phyloP scores from a whole-genome alignment of 2,888 invertebrate genomes.

The Netelia virgata region DNA sequence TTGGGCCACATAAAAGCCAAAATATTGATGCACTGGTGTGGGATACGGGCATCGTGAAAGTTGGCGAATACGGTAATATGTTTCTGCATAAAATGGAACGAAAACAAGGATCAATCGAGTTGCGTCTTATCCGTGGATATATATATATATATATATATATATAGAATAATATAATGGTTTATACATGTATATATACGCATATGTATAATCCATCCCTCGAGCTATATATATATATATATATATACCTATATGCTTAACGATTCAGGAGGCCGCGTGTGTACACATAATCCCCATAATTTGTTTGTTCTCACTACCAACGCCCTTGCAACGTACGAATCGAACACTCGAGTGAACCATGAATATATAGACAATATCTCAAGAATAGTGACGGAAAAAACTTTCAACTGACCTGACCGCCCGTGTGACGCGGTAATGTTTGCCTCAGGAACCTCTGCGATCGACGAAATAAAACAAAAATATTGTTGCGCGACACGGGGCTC shows the following conservation, averaged over 20 bases:
- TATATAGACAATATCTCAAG: neutral
- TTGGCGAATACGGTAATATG: no score
- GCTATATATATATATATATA: no score
- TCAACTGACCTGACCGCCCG: neutral
- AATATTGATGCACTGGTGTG: no score
- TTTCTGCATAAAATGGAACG: neutral
- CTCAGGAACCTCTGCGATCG: neutral
- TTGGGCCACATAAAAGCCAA: no score
- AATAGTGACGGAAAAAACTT: constrained; percentile 19
- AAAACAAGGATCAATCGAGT: constrained; percentile 1
- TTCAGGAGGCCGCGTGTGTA: constrained; percentile 24
- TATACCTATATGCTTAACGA: neutral
- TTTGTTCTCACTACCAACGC: constrained; percentile 1
- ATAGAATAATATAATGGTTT: neutral
- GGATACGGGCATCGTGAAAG: no score
- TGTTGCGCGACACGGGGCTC: no score
- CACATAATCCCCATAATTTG: constrained; percentile 50
- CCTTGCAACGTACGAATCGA: constrained; percentile 21
- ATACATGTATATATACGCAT: neutral
- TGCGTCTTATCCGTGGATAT: no score
- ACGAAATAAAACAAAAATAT: no score
- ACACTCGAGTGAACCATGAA: neutral
- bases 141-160: neutral
- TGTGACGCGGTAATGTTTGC: neutral
- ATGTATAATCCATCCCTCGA: neutral